Evolutionary conservation across 2,888 invertebrate genomes (phyloP).

Genomic region (Athalia cordata): DNA sequence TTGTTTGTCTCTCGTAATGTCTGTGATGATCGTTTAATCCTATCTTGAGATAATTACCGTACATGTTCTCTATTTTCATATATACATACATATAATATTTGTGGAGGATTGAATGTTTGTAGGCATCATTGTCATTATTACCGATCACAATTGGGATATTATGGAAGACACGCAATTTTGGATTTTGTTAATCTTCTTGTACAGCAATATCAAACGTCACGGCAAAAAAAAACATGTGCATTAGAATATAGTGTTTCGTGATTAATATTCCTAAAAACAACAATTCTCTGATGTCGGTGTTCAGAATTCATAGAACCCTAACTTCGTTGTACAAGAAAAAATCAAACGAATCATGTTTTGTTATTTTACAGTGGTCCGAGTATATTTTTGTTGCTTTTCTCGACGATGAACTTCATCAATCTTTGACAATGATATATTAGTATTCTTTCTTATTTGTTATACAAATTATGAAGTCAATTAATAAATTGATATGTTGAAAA

Average conservation of each 20-base stretch:
- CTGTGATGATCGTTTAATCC: conserved; percentile 31
- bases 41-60: conserved; percentile 3
- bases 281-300: conserved; percentile 56
- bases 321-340: conserved; percentile 15
- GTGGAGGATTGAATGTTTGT: background rate
- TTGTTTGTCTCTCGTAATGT: conserved; percentile 28
- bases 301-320: conserved; percentile 37
- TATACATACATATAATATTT: conserved; percentile 9
- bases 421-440: conserved; percentile 16
- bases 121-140: too few species aligned
- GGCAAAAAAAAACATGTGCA: conserved; percentile 68
- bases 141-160: background rate
- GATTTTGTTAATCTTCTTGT: conserved; percentile 65
- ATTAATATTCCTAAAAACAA: conserved; percentile 65
- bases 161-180: conserved; percentile 54
- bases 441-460: conserved; percentile 29
- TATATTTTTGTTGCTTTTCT: conserved; percentile 19
- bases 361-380: conserved; percentile 18
- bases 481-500: conserved; percentile 40
- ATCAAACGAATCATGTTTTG: conserved; percentile 12
- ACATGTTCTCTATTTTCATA: conserved; percentile 1
- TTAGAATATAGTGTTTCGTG: conserved; percentile 67
- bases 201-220: conserved; percentile 67
- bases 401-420: conserved; percentile 12
- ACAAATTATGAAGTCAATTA: conserved; percentile 39